Evolutionary conservation across 2,113 vertebrate species (phyloP), one percentile per base, ranked within the genome.

Genomic region (Candoia aspera): DNA sequence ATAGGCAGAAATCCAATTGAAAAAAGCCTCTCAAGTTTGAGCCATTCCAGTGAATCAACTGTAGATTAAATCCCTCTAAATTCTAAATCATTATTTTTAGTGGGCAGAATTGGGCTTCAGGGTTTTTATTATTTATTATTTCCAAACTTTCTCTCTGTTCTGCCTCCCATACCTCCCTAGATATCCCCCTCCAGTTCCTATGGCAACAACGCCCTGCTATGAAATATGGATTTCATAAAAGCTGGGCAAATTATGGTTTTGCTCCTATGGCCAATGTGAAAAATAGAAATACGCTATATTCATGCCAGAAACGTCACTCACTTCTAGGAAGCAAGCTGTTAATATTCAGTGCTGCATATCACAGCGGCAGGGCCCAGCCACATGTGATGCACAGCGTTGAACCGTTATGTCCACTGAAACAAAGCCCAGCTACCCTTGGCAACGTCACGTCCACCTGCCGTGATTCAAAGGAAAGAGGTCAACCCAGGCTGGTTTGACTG

Each of bases 31-130:
- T n/a, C 37, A 86, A 13, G 6, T 90, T 86, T 54, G 58, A 87
- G 89, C 42, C 15, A 79, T 64, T 68, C 55, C 79, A 46, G 60
- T 60, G 21, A 29, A 11, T 46, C 60, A 88, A 54, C 55, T 37
- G 59, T 60, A 60, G 26, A 88, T 73, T 79, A 92, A 79, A 88
- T 87, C 90, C 60, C 68, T 79, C 33, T 85, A 87, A 87, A 90
- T 92, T 79, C 84, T 60, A 57, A 59, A 59, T 60, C 12, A 23
- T 89, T 93, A 83, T 89, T 87, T 93, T 79, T 58, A 93, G 83
- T 68, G 62, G 54, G 23, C 64, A 92, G 54, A 26, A 57, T 11
- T 90, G n/a, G 53, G 12, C 3, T 46, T 49, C 21, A 2, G 49
- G 17, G 53, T 12, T 17, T 10, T 53, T 37, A 49, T 17, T 49